Base-by-base conservation (phyloP, 2,113 vertebrate genomes). In the Tricholaema leucomelas region DNA sequence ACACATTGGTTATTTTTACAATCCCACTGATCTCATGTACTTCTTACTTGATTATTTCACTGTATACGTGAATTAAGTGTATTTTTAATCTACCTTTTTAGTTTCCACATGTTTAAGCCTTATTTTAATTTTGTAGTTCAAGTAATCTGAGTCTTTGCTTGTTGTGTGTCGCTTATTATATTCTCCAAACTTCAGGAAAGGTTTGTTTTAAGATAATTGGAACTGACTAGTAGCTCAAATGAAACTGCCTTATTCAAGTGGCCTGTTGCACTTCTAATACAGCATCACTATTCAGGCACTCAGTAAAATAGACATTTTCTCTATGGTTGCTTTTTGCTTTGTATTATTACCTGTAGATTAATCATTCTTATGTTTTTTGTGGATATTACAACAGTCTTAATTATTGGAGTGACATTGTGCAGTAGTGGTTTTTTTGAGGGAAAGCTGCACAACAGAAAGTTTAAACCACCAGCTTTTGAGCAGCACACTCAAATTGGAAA, bases 321-420 rank as follows among this genome's bases (percentile, higher is more conserved):
- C 65, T 77, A 0, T 48, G 46, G 75, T 15, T 84, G 36, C 8
- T 78, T 84, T 88, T 87, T 84, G 28, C 28, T 58, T 78, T 89
- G 58, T 67, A 66, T 65, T 73, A 52, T 15, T 83, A 48, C 25
- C 5, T 50, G 10, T 81, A 52, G 65, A 15, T 73, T 8, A 63
- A 52, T 58, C 4, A 52, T 1, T 66, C 3, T 4, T 63, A 11
- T 0, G 0, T 1, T 33, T 75, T 28, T 54, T 65, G n/a, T 76
- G n/a, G 27, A 4, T 78, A 46, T 44, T 74, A 46, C 2, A 81
- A 16, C 2, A 4, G 64, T 69, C 14, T 15, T 78, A 72, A 59
- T 52, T 76, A 25, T 23, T 64, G 4, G 19, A 33, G 16, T 17
- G 31, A n/a, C 58, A 21, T 54, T 44, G 13, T 55, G 5, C 38